Base-by-base conservation (phyloP, 2,888 invertebrate species). In the Pedicia rivosa region DNA sequence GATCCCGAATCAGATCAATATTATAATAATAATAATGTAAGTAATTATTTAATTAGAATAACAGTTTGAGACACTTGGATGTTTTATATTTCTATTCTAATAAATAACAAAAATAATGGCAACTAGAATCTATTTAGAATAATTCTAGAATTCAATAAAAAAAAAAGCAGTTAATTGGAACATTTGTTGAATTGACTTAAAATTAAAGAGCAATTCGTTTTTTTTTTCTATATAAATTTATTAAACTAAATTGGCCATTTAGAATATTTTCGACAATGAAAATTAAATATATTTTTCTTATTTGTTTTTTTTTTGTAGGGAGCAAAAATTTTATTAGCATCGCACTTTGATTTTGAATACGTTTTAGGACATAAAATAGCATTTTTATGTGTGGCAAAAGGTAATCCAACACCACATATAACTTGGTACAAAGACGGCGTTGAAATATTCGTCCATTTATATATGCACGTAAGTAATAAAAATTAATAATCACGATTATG, bases 361-460 rank as follows among this genome's bases (percentile, higher is more conserved):
- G 82, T 86, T 38, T 63, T 94, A 52, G 92, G 92, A 1, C 90
- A 92, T 57, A 92, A 92, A 64, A 88, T 92, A 43, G 83, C 87
- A 8, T 88, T 92, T 56, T 66, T 92, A 40, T 94, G 92, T 57
- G 80, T 84, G 31, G 92, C 92, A 1, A 77, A 79, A 52, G 92
- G 92, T 2, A 75, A 77, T 44, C 92, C 92, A 1, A 65, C 88
- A 30, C 92, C 92, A 0, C 83, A 86, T 46, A 87, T 92, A 44
- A 92, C 90, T 14, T 94, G 92, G 92, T 88, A 84, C 58, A 94
- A 92, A 57, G 91, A 92, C 56, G 91, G 90, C 20, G 78, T 82
- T 12, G 92, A 94, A 63, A 80, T 92, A 53, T 88, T 86, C 51
- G 77, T 82, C 19, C 90, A 90, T 65, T 72, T 79, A 39, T 87